Evolutionary conservation across 2,888 invertebrate genomes (phyloP).

Genomic region (Cotesia congregata): DNA sequence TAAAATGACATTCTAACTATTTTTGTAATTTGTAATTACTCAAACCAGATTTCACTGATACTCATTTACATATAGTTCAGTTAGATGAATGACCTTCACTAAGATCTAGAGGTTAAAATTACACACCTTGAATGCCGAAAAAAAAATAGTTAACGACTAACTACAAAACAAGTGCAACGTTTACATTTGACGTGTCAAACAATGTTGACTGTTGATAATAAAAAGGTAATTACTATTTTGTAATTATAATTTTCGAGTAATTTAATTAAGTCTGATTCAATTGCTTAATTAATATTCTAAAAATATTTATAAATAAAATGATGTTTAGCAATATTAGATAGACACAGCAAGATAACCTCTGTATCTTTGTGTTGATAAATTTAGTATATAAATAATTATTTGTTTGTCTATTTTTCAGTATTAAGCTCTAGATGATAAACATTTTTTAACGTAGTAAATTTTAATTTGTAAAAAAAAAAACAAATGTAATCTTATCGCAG

Average conservation of each 20-base stretch:
- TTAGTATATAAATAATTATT: too few relatives aligned
- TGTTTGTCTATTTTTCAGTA: too few relatives aligned
- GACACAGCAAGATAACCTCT: not conserved
- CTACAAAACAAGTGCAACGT: not conserved
- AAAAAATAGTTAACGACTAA: not conserved
- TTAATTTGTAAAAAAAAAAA: not conserved
- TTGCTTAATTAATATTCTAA: too few relatives aligned
- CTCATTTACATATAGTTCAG: not conserved
- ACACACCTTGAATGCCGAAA: not conserved
- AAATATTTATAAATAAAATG: not conserved
- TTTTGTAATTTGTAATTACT: not conserved
- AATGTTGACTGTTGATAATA: conserved; percentile 40
- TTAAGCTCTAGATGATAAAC: not conserved
- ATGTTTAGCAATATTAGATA: not conserved
- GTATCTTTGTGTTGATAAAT: not conserved
- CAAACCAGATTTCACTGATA: not conserved
- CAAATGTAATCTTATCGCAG: not conserved
- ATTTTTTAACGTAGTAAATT: not conserved
- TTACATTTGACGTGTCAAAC: not conserved
- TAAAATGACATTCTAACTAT: not conserved
- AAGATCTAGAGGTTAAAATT: conserved; percentile 28
- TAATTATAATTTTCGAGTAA: not conserved
- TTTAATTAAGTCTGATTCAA: too few relatives aligned
- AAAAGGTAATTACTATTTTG: conserved; percentile 28
- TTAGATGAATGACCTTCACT: conserved; percentile 28